Evolutionary conservation across 2,888 invertebrate genomes (phyloP).

Genomic region (Drosophila birchii): DNA sequence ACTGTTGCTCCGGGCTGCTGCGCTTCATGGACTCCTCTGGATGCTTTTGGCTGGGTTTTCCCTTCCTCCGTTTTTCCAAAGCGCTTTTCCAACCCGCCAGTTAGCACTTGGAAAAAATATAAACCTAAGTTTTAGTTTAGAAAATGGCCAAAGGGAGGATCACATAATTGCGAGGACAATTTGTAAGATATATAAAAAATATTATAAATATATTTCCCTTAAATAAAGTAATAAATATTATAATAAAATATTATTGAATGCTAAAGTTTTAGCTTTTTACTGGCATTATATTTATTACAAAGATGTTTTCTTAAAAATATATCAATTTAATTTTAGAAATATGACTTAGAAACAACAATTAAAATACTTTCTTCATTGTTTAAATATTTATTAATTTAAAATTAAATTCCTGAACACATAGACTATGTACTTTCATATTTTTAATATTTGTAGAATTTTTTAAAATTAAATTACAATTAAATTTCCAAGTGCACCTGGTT

Average conservation of each 20-base stretch:
- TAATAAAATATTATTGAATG: neutral
- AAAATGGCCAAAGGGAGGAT: neutral
- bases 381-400: neutral
- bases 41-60: constrained; percentile 18
- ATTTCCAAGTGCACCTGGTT: constrained; percentile 10
- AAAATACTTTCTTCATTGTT: too few relatives aligned
- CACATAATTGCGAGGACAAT: neutral
- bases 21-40: constrained; percentile 45
- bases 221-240: neutral
- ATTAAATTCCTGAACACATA: neutral
- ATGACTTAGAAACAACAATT: neutral
- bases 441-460: neutral
- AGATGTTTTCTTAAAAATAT: too few relatives aligned
- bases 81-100: constrained; percentile 10
- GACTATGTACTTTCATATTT: neutral
- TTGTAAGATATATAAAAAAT: neutral
- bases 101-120: constrained; percentile 5
- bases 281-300: neutral
- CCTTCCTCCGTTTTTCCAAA: constrained; percentile 5
- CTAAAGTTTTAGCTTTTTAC: neutral
- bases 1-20: constrained; percentile 45
- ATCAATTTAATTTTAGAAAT: neutral
- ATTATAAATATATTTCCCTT: rapidly evolving
- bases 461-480: too few relatives aligned
- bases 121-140: neutral